A percentile compares a stretch with the other conserved stretches of the same genome.
Evolutionary conservation across 1,140 invertebrate genomes (phyloP).

Genomic region (Maniola jurtina): DNA sequence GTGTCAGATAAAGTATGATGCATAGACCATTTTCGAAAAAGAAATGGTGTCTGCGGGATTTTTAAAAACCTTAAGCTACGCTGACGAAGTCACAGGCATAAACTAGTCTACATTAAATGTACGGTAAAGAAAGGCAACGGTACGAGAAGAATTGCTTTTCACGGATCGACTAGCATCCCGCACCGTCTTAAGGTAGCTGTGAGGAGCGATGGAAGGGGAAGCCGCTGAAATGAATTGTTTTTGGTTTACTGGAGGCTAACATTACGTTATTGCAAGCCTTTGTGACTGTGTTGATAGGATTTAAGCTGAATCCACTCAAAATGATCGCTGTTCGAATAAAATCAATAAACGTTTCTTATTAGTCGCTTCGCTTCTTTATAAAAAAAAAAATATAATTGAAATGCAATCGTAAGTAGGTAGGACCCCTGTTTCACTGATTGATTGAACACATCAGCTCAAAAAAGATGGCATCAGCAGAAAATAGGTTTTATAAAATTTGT

Average conservation of each 20-base stretch:
- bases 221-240: slow-evolving; percentile 63
- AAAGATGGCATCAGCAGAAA: too few relatives aligned
- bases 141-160: slow-evolving; percentile 69
- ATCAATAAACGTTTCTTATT: background rate
- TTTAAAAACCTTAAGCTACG: slow-evolving; percentile 38
- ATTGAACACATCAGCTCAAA: too few relatives aligned
- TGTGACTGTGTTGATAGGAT: slow-evolving; percentile 57
- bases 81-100: slow-evolving; percentile 30
- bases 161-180: slow-evolving; percentile 64
- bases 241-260: slow-evolving; percentile 54
- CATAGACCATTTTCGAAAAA: too few relatives aligned
- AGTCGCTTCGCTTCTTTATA: too few relatives aligned
- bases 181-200: slow-evolving; percentile 38
- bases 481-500: too few relatives aligned
- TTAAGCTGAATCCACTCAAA: slow-evolving; percentile 29
- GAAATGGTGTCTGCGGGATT: too few relatives aligned
- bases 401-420: too few relatives aligned
- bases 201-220: slow-evolving; percentile 19
- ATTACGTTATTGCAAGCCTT: slow-evolving; percentile 62
- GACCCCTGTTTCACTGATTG: too few relatives aligned
- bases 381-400: too few relatives aligned
- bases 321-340: background rate
- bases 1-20: too few relatives aligned
- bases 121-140: slow-evolving; percentile 63
- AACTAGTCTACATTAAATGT: slow-evolving; percentile 56